A percentile compares a stretch with the other conserved stretches of the same genome.
These are phyloP conservation scores for Sciurus carolinensis DNA, from an alignment of 2,797 vertebrate species.

Conservation along the genomic window DNA sequence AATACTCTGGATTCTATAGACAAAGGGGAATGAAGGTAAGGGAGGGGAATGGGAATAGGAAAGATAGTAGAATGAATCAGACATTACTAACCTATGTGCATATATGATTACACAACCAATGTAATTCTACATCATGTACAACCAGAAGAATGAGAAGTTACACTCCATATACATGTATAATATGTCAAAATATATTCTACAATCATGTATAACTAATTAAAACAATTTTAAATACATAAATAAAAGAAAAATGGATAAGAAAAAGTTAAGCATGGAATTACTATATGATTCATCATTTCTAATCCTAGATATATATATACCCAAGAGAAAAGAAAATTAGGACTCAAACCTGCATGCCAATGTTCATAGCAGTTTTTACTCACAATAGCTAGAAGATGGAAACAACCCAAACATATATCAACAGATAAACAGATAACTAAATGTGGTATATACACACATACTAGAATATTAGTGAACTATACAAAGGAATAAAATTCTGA, in stretches of 20 bases:
- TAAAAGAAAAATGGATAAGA: background rate
- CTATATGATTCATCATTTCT: slow-evolving; percentile 6
- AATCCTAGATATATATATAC: background rate
- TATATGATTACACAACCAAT: background rate
- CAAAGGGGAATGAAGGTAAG: no score
- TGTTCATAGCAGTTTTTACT: background rate
- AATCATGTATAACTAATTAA: no score
- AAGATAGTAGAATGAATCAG: background rate
- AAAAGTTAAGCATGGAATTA: background rate
- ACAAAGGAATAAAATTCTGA: slow-evolving; percentile 22
- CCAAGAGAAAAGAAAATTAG: background rate
- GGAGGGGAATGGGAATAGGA: no score
- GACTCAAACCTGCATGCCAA: background rate
- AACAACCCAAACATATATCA: background rate
- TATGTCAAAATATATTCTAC: no score
- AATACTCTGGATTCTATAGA: no score
- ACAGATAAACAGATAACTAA: background rate
- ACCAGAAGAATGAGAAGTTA: no score
- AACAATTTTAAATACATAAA: no score
- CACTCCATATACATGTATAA: no score
- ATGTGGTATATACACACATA: background rate
- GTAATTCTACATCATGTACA: no score
- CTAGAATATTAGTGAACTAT: background rate
- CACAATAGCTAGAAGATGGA: background rate
- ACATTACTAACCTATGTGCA: background rate